Evolutionary conservation across 1,140 invertebrate species (phyloP), one percentile per base, ranked within the genome.

Genomic region (Aleiodes sp.): DNA sequence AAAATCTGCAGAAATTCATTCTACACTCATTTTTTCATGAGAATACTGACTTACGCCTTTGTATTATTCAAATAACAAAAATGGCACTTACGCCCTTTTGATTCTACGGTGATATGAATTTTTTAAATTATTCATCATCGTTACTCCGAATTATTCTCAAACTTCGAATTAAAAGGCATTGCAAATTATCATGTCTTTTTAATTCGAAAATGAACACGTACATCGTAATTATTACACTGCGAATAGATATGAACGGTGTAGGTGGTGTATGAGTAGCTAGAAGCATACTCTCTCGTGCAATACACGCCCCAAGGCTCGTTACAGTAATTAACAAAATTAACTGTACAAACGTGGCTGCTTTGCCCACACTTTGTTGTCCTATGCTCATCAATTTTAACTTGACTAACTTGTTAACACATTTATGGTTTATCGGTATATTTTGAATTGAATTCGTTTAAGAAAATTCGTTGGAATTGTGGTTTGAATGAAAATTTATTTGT

Each of bases 311-410:
- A 52, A 26, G 28, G 56, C 62, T 72, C 52, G 62, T 61, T 65
- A 68, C 61, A 56, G 46, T 76, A 81, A 80, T 80, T 75, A 79
- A 75, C 60, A 59, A 76, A 78, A 78, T 79, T 78, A 79, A 68
- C 65, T 66, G 64, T 63, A 62, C 26, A 43, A 62, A 66, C 65
- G 28, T 9, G 14, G 24, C 4, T 43, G 35, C 39, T 59, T 59
- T 24, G 37, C 24, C 10, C 10, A 28, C 43, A n/a, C 31, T 29
- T 62, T 41, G 57, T 26, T 21, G 46, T 52, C 46, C 46, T 16
- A 43, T 16, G 39, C 4, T 43, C 39, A 43, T 43, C 39, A 43
- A 43, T 43, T 43, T 12, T 16, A n/a, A 43, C 39, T 43, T 16
- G 39, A 1, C 19, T n/a, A n/a, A n/a, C 39, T 43, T 39, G 35